phyloP scores from a whole-genome alignment of 2,888 invertebrate genomes.

The Shargacucullia verbasci region DNA sequence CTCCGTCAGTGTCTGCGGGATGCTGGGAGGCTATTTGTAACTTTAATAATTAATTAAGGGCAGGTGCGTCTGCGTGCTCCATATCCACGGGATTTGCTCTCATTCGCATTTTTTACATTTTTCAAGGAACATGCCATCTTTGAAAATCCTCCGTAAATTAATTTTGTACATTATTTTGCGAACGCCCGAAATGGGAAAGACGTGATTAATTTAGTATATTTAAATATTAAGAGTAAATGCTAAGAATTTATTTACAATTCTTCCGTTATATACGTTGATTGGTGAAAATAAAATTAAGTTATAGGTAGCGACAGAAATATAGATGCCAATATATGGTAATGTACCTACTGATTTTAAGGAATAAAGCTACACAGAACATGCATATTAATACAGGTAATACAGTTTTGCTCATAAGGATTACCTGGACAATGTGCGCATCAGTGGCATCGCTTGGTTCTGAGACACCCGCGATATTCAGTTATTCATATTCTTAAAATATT shows the following conservation, averaged over 20 bases:
- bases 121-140: constrained; percentile 37
- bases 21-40: constrained; percentile 63
- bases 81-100: constrained; percentile 38
- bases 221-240: background rate
- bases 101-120: constrained; percentile 36
- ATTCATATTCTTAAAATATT: no score
- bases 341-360: no score
- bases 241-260: background rate
- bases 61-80: constrained; percentile 54
- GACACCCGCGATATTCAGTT: no score
- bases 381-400: no score
- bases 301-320: no score
- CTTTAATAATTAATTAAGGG: constrained; percentile 70
- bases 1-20: background rate
- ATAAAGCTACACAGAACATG: no score
- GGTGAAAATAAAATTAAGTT: no score
- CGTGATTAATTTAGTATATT: constrained; percentile 9
- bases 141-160: constrained; percentile 36
- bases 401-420: no score
- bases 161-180: constrained; percentile 30
- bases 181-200: constrained; percentile 6
- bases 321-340: no score
- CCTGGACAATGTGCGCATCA: no score
- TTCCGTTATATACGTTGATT: no score
- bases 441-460: no score